These are phyloP conservation scores for Burhinus bistriatus DNA, from an alignment of 2,113 vertebrate genomes.

Conservation along the genomic window DNA sequence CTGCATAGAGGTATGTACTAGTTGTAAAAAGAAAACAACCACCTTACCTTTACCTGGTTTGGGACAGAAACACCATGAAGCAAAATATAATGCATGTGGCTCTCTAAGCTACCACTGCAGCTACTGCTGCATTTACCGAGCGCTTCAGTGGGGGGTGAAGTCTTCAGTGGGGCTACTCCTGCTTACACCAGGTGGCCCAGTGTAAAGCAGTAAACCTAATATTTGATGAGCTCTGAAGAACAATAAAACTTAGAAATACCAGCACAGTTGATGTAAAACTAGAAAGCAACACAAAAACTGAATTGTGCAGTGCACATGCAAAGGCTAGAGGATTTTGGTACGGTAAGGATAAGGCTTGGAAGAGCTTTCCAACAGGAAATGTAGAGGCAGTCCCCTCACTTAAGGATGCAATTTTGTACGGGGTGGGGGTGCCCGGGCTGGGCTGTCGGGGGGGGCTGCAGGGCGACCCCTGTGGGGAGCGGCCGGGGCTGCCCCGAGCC, in stretches of 20 bases:
- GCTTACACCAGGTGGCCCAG: background rate
- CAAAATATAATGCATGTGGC: background rate
- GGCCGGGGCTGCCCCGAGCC: too few species aligned
- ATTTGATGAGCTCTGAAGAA: background rate
- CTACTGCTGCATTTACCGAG: background rate
- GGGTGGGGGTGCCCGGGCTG: too few species aligned
- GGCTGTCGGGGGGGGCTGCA: too few species aligned
- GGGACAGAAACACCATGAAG: background rate
- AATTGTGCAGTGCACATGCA: fast-evolving
- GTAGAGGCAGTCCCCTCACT: background rate
- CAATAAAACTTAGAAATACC: background rate
- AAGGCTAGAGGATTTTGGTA: background rate
- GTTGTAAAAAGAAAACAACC: background rate
- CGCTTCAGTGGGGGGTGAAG: background rate
- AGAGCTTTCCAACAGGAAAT: background rate
- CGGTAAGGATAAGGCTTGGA: background rate
- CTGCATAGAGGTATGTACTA: background rate
- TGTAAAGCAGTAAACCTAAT: background rate
- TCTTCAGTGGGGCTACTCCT: background rate
- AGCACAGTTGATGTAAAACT: background rate
- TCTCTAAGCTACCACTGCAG: background rate
- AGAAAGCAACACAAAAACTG: background rate
- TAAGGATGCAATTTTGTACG: background rate
- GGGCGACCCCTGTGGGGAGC: too few species aligned
- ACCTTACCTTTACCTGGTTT: background rate